phyloP scores from a whole-genome alignment of 2,888 invertebrate species.

The Stomorhina lunata region DNA sequence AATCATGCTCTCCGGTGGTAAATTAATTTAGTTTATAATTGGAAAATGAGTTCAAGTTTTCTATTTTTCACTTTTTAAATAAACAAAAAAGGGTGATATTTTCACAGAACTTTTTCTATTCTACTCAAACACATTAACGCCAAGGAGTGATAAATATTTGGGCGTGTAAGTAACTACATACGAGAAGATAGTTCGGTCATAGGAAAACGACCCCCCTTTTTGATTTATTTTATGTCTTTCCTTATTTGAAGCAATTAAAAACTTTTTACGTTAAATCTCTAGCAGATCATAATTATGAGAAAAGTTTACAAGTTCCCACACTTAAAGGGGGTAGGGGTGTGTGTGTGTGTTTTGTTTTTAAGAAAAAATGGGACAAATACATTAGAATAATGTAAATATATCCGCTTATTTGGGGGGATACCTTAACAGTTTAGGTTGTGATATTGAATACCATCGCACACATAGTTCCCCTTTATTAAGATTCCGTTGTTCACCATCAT shows the following conservation, averaged over 20 bases:
- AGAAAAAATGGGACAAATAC: not conserved
- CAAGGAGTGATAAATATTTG: not conserved
- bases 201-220: not conserved
- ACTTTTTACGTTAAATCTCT: not conserved
- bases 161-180: not conserved
- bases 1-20: not conserved
- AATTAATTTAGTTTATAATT: not conserved
- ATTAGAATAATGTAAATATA: not conserved
- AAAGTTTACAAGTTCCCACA: conserved; percentile 29
- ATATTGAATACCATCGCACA: not conserved
- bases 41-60: not conserved
- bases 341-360: too few relatives aligned
- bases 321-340: not conserved
- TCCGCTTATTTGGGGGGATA: not conserved
- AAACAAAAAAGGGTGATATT: not conserved
- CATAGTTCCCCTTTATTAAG: not conserved
- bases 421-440: not conserved
- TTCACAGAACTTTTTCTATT: conserved; percentile 17
- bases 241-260: not conserved
- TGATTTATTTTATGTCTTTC: not conserved
- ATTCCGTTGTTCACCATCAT: not conserved
- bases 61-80: not conserved
- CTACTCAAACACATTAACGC: not conserved
- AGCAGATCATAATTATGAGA: conserved; percentile 14
- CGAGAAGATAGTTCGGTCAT: not conserved